Evolutionary conservation across 2,888 invertebrate species (phyloP).

Genomic region (Bellardia bayeri): DNA sequence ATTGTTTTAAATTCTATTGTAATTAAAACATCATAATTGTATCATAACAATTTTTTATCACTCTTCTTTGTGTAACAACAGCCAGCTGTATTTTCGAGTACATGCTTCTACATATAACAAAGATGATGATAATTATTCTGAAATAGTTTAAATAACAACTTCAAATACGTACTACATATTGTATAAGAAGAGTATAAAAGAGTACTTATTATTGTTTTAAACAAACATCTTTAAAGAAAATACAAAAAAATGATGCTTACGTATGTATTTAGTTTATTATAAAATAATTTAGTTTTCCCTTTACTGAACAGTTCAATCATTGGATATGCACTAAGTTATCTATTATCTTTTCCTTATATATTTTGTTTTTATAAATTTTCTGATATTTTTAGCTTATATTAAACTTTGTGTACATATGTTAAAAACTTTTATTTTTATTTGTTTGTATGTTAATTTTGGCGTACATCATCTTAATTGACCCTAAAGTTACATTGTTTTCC

Average conservation of each 20-base stretch:
- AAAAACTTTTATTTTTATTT: background rate
- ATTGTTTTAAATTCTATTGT: conserved; percentile 41
- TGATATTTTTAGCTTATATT: background rate
- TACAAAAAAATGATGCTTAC: conserved; percentile 24
- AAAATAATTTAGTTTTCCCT: too few species aligned
- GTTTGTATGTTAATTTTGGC: background rate
- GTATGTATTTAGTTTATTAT: background rate
- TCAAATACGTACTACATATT: conserved; percentile 24
- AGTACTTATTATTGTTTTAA: conserved; percentile 52
- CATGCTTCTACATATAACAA: conserved; percentile 26
- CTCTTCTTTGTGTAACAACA: conserved; percentile 7
- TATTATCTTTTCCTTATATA: too few species aligned
- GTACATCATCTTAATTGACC: conserved; percentile 21
- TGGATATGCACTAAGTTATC: too few species aligned
- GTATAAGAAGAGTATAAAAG: conserved; percentile 42
- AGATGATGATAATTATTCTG: conserved; percentile 57
- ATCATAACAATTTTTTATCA: conserved; percentile 43
- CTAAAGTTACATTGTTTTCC: background rate
- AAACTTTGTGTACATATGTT: background rate
- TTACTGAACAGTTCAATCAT: too few species aligned
- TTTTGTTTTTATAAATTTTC: too few species aligned
- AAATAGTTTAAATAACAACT: conserved; percentile 66
- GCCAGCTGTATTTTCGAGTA: conserved; percentile 14
- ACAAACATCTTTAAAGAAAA: conserved; percentile 39
- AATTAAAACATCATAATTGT: conserved; percentile 61